Percentiles rank a stretch among this genome's conserved stretches.
phyloP scores from a whole-genome alignment of 2,888 invertebrate species.

The Eulithis prunata region DNA sequence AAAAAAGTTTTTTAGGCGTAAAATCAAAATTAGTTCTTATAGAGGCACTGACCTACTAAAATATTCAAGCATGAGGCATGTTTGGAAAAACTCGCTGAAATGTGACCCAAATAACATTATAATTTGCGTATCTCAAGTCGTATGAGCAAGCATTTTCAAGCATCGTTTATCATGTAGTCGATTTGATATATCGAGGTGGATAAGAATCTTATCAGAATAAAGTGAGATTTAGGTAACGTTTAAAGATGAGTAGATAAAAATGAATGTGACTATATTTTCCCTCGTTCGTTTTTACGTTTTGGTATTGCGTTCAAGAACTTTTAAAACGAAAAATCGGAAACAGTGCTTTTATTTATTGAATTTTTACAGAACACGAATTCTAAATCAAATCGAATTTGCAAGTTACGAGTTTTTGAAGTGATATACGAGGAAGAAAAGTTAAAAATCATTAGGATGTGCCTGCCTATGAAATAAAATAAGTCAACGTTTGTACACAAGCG shows the following conservation, averaged over 20 bases:
- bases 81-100: constrained; percentile 34
- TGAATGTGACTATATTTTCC: neutral
- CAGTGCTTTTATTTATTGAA: too few relatives aligned
- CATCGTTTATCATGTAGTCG: constrained; percentile 41
- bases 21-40: constrained; percentile 29
- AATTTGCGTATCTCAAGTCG: constrained; percentile 42
- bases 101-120: constrained; percentile 44
- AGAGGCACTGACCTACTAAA: constrained; percentile 35
- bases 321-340: too few relatives aligned
- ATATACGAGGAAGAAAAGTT: too few relatives aligned
- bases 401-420: too few relatives aligned
- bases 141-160: constrained; percentile 41
- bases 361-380: neutral
- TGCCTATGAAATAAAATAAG: too few relatives aligned
- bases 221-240: constrained; percentile 28
- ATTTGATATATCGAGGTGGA: constrained; percentile 40
- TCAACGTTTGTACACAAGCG: too few relatives aligned
- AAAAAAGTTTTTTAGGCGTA: constrained; percentile 29
- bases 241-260: neutral
- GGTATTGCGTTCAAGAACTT: too few relatives aligned
- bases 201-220: constrained; percentile 35
- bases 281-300: neutral
- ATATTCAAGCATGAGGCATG: constrained; percentile 37
- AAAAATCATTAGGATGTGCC: too few relatives aligned
- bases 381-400: neutral